These are phyloP conservation scores for Portunus trituberculatus DNA, from an alignment of 1,140 invertebrate species.

Conservation along the genomic window DNA sequence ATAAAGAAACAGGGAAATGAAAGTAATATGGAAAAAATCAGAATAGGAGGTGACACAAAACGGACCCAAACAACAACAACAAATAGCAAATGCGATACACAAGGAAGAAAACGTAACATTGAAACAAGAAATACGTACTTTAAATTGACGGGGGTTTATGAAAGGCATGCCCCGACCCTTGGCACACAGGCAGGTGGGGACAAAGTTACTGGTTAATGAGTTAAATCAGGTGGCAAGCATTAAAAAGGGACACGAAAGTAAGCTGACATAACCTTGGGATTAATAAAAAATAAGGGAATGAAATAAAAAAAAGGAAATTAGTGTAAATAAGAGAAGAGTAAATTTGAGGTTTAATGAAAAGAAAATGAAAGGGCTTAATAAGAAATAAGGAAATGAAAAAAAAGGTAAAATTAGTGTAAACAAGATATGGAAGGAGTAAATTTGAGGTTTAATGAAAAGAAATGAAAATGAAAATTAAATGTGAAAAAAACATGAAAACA, in stretches of 20 bases:
- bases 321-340: neutral
- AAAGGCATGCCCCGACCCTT: neutral
- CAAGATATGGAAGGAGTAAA: too few relatives aligned
- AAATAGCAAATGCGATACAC: neutral
- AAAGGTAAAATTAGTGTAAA: too few relatives aligned
- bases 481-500: neutral
- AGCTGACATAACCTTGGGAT: too few relatives aligned
- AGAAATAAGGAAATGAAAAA: too few relatives aligned
- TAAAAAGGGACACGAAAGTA: neutral
- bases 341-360: too few relatives aligned
- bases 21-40: neutral
- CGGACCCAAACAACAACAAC: neutral
- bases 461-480: neutral
- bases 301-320: neutral
- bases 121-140: neutral
- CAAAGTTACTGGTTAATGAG: neutral
- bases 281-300: too few relatives aligned
- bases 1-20: slow-evolving; percentile 37
- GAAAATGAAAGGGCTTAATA: too few relatives aligned
- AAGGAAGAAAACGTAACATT: neutral
- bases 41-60: neutral
- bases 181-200: neutral
- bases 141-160: neutral
- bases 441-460: neutral
- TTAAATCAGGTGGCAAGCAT: neutral